Conservation (phyloP, 1,140 invertebrate species). For the Megalonaias nervosa region DNA sequence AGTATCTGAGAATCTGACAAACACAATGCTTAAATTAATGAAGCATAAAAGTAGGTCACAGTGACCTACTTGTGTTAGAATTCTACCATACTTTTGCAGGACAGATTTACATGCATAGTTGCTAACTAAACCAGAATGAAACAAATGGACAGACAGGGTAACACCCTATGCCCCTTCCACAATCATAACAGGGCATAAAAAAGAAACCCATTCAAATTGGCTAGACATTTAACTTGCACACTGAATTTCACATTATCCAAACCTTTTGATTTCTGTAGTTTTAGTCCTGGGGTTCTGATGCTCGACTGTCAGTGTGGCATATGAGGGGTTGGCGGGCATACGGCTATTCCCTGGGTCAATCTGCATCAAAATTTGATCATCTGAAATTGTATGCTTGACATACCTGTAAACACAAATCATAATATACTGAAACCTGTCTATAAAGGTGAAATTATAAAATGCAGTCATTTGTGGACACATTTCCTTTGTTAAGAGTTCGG, state of each 20-base stretch:
- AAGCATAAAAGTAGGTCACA: too few relatives aligned
- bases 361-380: constrained; percentile 81
- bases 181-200: too few relatives aligned
- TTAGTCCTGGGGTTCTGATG: constrained; percentile 78
- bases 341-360: constrained; percentile 77
- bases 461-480: background rate
- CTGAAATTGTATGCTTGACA: constrained; percentile 79
- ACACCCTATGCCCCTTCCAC: too few relatives aligned
- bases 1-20: too few relatives aligned
- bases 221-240: too few relatives aligned
- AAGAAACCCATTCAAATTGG: too few relatives aligned
- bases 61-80: too few relatives aligned
- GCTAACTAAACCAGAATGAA: too few relatives aligned
- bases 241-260: background rate
- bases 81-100: too few relatives aligned
- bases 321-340: constrained; percentile 78
- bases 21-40: too few relatives aligned
- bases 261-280: constrained; percentile 75
- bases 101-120: too few relatives aligned
- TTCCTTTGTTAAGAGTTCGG: background rate
- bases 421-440: background rate
- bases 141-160: too few relatives aligned
- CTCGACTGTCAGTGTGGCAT: constrained; percentile 80
- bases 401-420: constrained; percentile 73
- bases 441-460: background rate